Base-by-base conservation (phyloP, 2,888 invertebrate species). In the Exephanes ischioxanthus region DNA sequence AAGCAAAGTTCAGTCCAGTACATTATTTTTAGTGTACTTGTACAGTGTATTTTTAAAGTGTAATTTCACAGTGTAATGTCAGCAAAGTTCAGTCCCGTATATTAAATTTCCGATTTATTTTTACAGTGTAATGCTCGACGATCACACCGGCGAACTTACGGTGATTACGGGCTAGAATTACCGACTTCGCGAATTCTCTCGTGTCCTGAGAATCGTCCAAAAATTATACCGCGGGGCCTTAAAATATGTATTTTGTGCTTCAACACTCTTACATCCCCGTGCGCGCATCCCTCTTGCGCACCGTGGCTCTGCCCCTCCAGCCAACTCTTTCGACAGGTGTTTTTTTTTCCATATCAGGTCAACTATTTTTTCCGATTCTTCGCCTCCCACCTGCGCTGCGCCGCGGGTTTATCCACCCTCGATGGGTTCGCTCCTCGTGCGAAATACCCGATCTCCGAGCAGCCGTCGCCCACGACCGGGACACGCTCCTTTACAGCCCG, bases 191-290 rank as follows among this genome's bases (percentile, higher is more conserved):
- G 51, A 53, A 53, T 53, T 53, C 7, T 53, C 0, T 53, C 19
- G 0, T 7, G 53, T 53, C 6, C 7, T 53, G 9, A 6, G 7
- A 19, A 7, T 53, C n/a, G 1, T 19, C 22, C 22, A 1, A 22
- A 58, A 58, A 58, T 22, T 11, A 22, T 55, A 11, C 75, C 73
- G 45, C 41, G 75, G 86, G 87, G 90, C 89, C 89, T 92, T 89
- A 93, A 92, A 91, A 92, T 93, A 93, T 91, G 91, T 92, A 92
- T 92, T 92, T 91, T 90, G 91, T 91, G 90, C 90, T 90, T 90
- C 90, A 90, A 88, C 91, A 89, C 89, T 87, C 88, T 84, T 85
- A 84, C 16, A 61, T 86, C 83, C 67, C 84, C 70, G 22, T 22
- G 22, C 22, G 22, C 22, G 1, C 22, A 22, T 22, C 22, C 22